Evolutionary conservation across 2,888 invertebrate species (phyloP).

Genomic region (Nephrotoma flavescens): DNA sequence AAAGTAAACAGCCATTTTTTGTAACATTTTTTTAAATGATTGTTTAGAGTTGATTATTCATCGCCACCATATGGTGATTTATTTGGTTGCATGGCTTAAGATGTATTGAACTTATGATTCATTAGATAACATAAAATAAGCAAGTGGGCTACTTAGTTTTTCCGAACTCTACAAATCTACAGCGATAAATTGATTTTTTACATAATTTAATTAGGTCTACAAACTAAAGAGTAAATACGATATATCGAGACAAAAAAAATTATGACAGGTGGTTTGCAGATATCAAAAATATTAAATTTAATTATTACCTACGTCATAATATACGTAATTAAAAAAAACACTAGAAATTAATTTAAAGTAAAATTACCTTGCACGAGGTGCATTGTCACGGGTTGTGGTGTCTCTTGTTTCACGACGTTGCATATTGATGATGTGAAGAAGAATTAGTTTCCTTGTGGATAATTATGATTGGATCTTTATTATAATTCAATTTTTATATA

Average conservation of each 20-base stretch:
- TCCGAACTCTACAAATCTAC: background rate
- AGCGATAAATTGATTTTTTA: background rate
- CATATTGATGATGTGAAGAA: slow-evolving; percentile 6
- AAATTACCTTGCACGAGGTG: background rate
- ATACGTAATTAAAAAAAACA: background rate
- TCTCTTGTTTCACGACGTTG: slow-evolving; percentile 11
- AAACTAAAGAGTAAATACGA: background rate
- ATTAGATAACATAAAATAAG: background rate
- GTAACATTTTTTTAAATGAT: background rate
- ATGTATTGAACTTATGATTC: background rate
- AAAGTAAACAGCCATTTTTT: background rate
- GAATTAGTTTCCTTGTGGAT: background rate
- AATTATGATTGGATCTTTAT: background rate
- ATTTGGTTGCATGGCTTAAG: background rate
- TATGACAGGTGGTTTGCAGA: background rate
- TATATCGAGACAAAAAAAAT: background rate
- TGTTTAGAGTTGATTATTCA: background rate
- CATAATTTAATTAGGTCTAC: background rate
- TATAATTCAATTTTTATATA: background rate
- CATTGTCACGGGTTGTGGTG: slow-evolving; percentile 6
- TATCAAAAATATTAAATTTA: background rate
- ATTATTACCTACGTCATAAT: background rate
- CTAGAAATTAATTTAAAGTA: background rate
- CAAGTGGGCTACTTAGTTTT: background rate
- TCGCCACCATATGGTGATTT: background rate